Conservation (phyloP, 2,113 vertebrate species). For the Channa argus region DNA sequence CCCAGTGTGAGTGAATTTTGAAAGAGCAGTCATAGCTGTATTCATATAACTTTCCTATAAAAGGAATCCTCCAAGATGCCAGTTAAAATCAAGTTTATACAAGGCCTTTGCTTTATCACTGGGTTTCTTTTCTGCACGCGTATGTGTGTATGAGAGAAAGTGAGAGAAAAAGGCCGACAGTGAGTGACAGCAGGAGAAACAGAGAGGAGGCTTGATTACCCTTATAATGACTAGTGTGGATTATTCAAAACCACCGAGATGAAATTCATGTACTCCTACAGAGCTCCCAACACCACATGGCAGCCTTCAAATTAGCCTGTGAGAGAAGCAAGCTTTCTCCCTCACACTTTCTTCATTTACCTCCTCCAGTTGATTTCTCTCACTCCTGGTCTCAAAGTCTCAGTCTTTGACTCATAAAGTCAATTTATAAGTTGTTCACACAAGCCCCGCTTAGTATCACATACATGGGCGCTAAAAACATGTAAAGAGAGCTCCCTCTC, state of each 20-base stretch:
- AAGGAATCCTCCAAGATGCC: background rate
- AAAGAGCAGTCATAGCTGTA: background rate
- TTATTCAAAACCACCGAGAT: constrained; percentile 72
- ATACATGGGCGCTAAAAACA: constrained; percentile 37
- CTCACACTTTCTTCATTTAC: constrained; percentile 33
- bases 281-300: constrained; percentile 57
- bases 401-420: constrained; percentile 72
- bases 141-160: constrained; percentile 30
- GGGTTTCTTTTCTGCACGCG: constrained; percentile 8
- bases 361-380: constrained; percentile 59
- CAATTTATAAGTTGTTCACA: constrained; percentile 58
- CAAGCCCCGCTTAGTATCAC: constrained; percentile 28
- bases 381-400: constrained; percentile 51
- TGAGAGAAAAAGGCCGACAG: constrained; percentile 38
- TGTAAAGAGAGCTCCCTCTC: constrained; percentile 16
- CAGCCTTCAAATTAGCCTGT: constrained; percentile 64
- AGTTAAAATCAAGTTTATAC: constrained; percentile 14
- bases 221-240: constrained; percentile 71
- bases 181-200: constrained; percentile 65
- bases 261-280: constrained; percentile 69
- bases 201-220: constrained; percentile 64
- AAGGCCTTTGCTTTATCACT: constrained; percentile 18
- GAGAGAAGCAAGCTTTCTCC: constrained; percentile 47
- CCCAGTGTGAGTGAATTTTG: background rate
- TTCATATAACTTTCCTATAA: background rate